These are phyloP conservation scores for Nerophis lumbriciformis DNA, from an alignment of 2,113 vertebrate genomes.

Conservation along the genomic window DNA sequence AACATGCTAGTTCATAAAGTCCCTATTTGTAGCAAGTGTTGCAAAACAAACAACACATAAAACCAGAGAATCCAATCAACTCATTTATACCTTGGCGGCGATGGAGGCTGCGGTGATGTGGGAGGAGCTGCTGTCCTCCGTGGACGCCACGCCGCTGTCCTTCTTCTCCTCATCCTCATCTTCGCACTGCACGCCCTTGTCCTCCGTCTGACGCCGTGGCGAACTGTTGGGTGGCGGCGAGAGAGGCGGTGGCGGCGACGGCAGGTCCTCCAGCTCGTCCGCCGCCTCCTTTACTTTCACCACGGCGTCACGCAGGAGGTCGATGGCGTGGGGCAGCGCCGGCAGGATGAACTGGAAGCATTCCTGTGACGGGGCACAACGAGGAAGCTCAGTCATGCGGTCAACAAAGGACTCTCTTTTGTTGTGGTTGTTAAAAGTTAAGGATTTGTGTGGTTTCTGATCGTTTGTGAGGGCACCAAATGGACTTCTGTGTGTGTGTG, in stretches of 20 bases:
- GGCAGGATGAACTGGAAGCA: constrained; percentile 99
- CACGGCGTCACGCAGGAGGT: constrained; percentile 91
- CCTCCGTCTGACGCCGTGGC: constrained; percentile 90
- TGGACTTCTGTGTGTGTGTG: too few species aligned
- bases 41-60: neutral
- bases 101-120: constrained; percentile 95
- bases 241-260: constrained; percentile 91
- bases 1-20: too few species aligned
- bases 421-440: too few species aligned
- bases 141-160: constrained; percentile 96
- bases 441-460: too few species aligned
- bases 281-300: constrained; percentile 96
- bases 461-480: too few species aligned
- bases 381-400: too few species aligned
- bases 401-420: too few species aligned
- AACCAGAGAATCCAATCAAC: neutral
- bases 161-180: constrained; percentile 98
- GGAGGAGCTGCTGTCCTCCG: constrained; percentile 94
- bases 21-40: neutral
- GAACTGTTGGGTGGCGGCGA: constrained; percentile 89
- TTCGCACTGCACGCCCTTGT: constrained; percentile 95
- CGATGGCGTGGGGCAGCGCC: constrained; percentile 95
- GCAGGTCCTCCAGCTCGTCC: constrained; percentile 92
- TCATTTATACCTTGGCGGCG: constrained; percentile 83
- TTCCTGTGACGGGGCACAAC: constrained; percentile 71